Conservation (phyloP, 1,140 invertebrate genomes). For the Rhopalosiphum maidis region DNA sequence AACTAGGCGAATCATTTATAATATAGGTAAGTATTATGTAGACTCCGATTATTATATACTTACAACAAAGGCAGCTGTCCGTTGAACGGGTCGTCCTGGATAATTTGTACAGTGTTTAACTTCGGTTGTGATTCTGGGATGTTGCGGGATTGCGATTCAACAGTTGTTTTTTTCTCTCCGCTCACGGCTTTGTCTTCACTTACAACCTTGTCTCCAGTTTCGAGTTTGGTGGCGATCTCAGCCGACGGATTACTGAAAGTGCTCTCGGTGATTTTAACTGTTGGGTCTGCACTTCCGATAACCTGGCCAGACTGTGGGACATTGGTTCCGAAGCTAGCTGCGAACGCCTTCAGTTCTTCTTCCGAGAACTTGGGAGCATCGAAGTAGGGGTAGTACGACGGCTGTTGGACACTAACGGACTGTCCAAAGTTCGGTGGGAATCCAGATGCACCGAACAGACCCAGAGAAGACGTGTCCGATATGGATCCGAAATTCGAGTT, state of each 20-base stretch:
- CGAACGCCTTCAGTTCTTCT: not conserved
- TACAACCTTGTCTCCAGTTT: not conserved
- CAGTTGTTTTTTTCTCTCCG: not conserved
- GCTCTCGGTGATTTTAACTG: not conserved
- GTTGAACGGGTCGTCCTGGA: slow-evolving; percentile 10
- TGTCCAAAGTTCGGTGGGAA: slow-evolving; percentile 17
- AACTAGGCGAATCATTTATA: not conserved
- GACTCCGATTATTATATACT: not conserved
- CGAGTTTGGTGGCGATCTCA: not conserved
- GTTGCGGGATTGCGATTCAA: not conserved
- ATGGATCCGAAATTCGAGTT: not conserved
- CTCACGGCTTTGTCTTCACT: not conserved
- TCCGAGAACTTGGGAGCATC: not conserved
- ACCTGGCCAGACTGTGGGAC: not conserved
- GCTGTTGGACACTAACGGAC: not conserved
- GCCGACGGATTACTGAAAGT: not conserved
- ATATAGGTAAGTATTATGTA: not conserved
- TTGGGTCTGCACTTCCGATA: not conserved
- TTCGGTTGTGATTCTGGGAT: not conserved
- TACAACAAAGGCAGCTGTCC: slow-evolving; percentile 26
- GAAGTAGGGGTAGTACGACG: not conserved
- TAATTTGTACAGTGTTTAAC: not conserved
- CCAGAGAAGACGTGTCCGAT: not conserved
- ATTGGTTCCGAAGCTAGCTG: not conserved
- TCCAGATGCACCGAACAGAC: not conserved